Evolutionary conservation across 2,113 vertebrate species (phyloP).

Genomic region (Accipiter virgatus): DNA sequence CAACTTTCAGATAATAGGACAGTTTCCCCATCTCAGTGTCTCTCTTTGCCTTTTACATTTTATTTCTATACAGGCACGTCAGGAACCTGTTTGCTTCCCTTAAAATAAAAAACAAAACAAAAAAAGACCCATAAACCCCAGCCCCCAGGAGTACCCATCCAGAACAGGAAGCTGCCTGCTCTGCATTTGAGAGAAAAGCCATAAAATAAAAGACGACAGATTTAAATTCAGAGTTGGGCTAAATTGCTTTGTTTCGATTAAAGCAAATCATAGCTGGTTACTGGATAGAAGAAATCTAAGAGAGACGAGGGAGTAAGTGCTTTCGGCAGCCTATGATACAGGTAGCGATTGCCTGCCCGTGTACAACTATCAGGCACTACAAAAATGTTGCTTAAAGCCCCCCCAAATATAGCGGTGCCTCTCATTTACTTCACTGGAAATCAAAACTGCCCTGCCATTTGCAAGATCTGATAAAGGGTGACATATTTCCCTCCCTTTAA

Average conservation of each 20-base stretch:
- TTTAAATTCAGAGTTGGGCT: neutral
- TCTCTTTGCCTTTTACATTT: constrained; percentile 54
- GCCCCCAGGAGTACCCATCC: neutral
- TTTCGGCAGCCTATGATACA: neutral
- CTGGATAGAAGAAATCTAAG: neutral
- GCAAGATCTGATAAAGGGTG: constrained; percentile 34
- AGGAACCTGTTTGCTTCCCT: constrained; percentile 50
- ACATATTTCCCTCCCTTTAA: constrained; percentile 51
- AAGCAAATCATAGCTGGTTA: neutral
- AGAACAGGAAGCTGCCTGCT: neutral
- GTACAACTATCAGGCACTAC: neutral
- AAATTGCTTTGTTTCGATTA: neutral
- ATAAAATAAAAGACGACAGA: neutral
- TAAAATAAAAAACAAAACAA: neutral
- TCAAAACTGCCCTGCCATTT: constrained; percentile 19
- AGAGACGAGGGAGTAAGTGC: neutral
- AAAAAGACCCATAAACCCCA: neutral
- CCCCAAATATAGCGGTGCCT: neutral
- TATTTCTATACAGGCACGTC: constrained; percentile 45
- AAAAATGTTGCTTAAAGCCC: neutral
- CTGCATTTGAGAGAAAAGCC: neutral
- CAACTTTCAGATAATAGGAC: constrained; percentile 68
- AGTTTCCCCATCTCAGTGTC: constrained; percentile 15
- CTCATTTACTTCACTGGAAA: constrained; percentile 9
- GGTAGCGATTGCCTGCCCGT: neutral